Evolutionary conservation across 2,113 vertebrate genomes (phyloP), one percentile per base, ranked within the genome.

Genomic region (Sclerurus mexicanus): DNA sequence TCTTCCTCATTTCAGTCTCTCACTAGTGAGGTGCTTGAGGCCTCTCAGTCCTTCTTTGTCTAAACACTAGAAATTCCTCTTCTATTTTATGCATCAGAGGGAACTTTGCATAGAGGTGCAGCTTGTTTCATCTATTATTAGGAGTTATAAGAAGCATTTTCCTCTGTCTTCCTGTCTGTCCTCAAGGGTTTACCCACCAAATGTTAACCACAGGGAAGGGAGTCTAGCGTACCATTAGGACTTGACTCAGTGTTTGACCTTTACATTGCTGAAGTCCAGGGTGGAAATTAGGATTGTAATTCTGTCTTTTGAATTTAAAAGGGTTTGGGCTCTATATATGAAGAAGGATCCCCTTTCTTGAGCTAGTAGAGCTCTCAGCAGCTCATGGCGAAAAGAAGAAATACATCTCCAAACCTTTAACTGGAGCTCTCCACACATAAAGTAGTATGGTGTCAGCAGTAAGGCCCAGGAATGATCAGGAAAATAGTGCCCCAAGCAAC

Each of bases 381-480:
- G 33, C 39, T 77, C 9, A 30, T 28, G 55, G 47, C 55, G 55
- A 23, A 71, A 68, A 63, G 40, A 82, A 79, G 20, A 69, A 27
- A 24, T 52, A 22, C 3, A 11, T 80, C 30, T 74, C 17, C 44
- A 59, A 60, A n/a, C 33, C 37, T 15, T 62, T 81, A 47, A 46
- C 20, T 83, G 52, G 22, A 80, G 9, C 6, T 10, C 7, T 46
- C 37, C 55, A 1, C 42, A 1, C 4, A 1, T n/a, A 9, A 5
- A 56, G 18, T 55, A 24, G 12, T 9, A 2, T 2, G 12, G n/a
- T 27, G 25, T 17, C 0, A 0, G 30, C 60, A 67, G 12, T 39
- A 87, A 35, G 52, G 60, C 19, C 84, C 18, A 21, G 72, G 55
- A 64, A 37, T 3, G 0, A 47, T 30, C 7, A 8, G 27, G 46